A percentile compares a stretch with the other conserved stretches of the same genome.
Conservation (phyloP, 2,113 vertebrate species). For the Orientallactaga bullata region DNA sequence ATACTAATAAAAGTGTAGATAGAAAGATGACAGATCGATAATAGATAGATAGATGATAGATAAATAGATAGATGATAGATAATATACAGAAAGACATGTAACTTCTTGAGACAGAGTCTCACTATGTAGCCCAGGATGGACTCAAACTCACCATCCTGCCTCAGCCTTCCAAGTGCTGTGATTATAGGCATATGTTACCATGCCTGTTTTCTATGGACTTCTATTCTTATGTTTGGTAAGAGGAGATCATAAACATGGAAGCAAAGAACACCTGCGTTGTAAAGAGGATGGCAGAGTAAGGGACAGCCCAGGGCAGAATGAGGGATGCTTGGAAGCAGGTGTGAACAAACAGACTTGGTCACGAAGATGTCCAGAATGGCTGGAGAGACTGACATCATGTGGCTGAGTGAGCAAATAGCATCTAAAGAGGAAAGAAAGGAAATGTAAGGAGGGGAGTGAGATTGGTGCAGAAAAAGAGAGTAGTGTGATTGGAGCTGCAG, state of each 20-base stretch:
- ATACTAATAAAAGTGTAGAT: neutral
- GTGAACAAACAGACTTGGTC: neutral
- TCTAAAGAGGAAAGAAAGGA: neutral
- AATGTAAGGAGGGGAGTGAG: neutral
- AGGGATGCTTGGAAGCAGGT: neutral
- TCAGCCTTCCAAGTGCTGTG: neutral
- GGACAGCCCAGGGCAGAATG: accelerated
- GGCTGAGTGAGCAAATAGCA: neutral
- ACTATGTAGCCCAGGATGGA: neutral
- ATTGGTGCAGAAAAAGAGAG: neutral
- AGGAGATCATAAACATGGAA: neutral
- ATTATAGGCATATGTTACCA: neutral
- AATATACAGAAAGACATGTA: neutral
- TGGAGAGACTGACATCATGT: neutral
- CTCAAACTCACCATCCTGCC: neutral
- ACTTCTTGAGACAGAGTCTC: neutral
- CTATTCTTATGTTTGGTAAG: neutral
- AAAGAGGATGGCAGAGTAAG: neutral
- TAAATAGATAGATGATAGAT: neutral
- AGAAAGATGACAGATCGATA: neutral
- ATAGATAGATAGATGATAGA: neutral
- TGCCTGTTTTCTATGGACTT: neutral
- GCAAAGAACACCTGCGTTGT: neutral
- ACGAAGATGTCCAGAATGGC: neutral
- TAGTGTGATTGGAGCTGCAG: neutral